Base-by-base conservation (phyloP, 2,797 vertebrate genomes). In the Helicolenus hilgendorfi region DNA sequence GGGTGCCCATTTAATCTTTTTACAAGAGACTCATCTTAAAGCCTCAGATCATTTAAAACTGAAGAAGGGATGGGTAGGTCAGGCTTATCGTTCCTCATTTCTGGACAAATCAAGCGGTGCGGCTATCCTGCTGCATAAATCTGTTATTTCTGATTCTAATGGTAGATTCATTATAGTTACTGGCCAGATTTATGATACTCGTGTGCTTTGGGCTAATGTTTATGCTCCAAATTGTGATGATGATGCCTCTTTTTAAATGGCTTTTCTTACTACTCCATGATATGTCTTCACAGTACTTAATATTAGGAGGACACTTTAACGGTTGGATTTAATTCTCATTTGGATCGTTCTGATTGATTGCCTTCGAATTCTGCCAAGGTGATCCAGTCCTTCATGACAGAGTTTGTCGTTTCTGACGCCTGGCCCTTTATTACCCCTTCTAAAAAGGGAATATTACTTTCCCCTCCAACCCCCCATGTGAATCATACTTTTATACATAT, bases 331-430 rank as follows among this genome's bases (percentile, higher is more conserved):
- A 79, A n/a, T 13, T 36, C 84, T 10, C 4, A 1, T 2, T 15
- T 85, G 13, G 45, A 85, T n/a, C 49, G 70, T 4, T 90, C 78
- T 13, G n/a, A 0, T 11, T 11, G 13, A n/a, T 7, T 13, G 15
- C 31, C 41, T 1, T 86, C 67, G 1, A 76, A 15, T 4, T 87
- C 49, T n/a, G 55, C 72, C 9, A 65, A 18, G 20, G 53, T 49
- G n/a, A 85, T 82, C 20, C 5, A 59, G 55, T 55, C 71, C 15
- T 83, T 87, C 22, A 85, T 59, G 35, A 4, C 65, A 3, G 26
- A 83, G 13, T 77, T 72, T 4, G 31, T 1, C 1, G 20, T 33
- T 71, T 70, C 26, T n/a, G 0, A 31, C 11, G 5, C 31, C 45
- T 33, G 4, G 7, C 31, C 15, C 11, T 24, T 18, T 36, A 22